Evolutionary conservation across 2,888 invertebrate species (phyloP).

Genomic region (Stenichneumon culpator): DNA sequence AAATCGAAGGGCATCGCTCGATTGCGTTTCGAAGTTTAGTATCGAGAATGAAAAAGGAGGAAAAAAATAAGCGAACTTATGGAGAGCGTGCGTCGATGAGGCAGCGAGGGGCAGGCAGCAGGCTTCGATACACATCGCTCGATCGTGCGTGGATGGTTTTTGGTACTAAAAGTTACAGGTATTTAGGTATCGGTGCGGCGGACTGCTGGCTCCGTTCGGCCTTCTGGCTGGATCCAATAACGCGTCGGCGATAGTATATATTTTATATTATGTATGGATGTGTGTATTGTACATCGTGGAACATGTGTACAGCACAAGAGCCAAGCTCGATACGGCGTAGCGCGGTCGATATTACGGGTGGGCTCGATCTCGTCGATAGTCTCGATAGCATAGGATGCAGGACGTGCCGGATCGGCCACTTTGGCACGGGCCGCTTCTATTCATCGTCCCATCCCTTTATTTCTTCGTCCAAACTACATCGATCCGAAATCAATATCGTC

Average conservation of each 20-base stretch:
- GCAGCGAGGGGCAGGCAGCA: constrained; percentile 32
- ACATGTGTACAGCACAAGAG: constrained; percentile 9
- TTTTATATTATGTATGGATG: constrained; percentile 10
- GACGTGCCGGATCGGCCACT: constrained; percentile 42
- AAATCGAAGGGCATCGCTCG: constrained; percentile 36
- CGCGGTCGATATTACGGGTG: constrained; percentile 12
- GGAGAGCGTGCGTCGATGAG: constrained; percentile 26
- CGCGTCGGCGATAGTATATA: constrained; percentile 1
- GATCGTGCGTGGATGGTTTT: constrained; percentile 35
- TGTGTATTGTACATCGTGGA: constrained; percentile 4
- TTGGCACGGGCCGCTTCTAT: constrained; percentile 51
- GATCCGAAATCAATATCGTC: constrained; percentile 7
- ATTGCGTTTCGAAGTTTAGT: constrained; percentile 20
- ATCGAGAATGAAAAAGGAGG: no score
- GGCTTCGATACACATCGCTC: constrained; percentile 48
- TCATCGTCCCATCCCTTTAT: neutral
- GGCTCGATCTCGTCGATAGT: constrained; percentile 33
- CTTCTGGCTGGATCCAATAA: constrained; percentile 38
- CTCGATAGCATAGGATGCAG: constrained; percentile 33
- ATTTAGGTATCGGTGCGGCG: constrained; percentile 25
- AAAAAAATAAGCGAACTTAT: constrained; percentile 30
- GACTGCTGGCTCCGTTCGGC: constrained; percentile 26
- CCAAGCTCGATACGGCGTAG: constrained; percentile 14
- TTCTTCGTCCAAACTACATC: constrained; percentile 7
- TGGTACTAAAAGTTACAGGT: constrained; percentile 25